These are phyloP conservation scores for Sinopyrophorus schimmeli DNA, from an alignment of 2,888 invertebrate species.

Conservation along the genomic window DNA sequence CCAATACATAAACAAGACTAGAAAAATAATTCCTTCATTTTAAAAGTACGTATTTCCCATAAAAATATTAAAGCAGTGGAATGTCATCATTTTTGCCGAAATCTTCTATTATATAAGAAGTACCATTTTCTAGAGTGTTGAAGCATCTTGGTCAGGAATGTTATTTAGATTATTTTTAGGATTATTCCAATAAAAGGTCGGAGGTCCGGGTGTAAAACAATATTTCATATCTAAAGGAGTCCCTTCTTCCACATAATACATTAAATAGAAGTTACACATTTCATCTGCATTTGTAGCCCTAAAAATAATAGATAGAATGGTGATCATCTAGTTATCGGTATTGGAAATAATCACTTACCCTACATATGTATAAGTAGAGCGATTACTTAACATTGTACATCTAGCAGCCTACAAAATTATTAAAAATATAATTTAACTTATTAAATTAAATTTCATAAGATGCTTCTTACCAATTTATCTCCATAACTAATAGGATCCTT, in stretches of 20 bases:
- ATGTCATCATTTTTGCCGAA: no score
- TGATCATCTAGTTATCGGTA: conserved; percentile 30
- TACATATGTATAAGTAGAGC: conserved; percentile 66
- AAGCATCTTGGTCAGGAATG: conserved; percentile 76
- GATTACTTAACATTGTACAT: conserved; percentile 86
- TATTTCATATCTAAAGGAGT: conserved; percentile 77
- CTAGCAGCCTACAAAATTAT: conserved; percentile 69
- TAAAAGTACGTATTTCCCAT: no score
- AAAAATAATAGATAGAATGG: conserved; percentile 34
- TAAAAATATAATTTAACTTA: conserved; percentile 6
- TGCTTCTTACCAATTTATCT: conserved; percentile 70
- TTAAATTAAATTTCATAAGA: conserved; percentile 3
- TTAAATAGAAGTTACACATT: conserved; percentile 95
- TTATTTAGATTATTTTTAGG: conserved; percentile 67
- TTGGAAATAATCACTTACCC: conserved; percentile 63
- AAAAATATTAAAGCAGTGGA: no score
- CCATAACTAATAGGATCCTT: conserved; percentile 66
- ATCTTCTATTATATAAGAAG: no score
- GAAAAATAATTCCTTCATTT: no score
- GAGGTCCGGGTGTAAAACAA: conserved; percentile 84
- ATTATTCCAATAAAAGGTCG: conserved; percentile 78
- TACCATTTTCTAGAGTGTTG: conserved; percentile 59
- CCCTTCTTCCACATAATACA: conserved; percentile 85
- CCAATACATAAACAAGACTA: no score
- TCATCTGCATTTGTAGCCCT: conserved; percentile 85